Conservation (phyloP, 2,113 vertebrate genomes). For the Motacilla tschutschensis region DNA sequence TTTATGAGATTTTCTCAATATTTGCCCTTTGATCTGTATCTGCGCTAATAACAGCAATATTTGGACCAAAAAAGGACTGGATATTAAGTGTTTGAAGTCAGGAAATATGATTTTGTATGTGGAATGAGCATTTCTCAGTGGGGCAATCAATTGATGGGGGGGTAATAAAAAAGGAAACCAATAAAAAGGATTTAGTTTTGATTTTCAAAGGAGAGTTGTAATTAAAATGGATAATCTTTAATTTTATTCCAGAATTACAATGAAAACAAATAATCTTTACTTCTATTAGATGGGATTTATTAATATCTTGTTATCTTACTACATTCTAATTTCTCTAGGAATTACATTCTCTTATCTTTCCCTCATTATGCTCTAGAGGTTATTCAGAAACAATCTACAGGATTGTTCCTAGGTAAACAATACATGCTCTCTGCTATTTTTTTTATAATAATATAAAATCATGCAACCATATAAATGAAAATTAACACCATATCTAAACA, state of each 20-base stretch:
- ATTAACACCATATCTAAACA: not conserved
- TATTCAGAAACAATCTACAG: not conserved
- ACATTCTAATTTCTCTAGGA: not conserved
- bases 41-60: not conserved
- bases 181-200: not conserved
- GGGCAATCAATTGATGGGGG: not conserved
- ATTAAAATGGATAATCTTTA: not conserved
- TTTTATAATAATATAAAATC: not conserved
- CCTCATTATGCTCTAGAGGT: not conserved
- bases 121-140: not conserved
- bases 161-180: not conserved
- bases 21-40: not conserved
- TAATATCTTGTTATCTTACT: not conserved
- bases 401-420: not conserved
- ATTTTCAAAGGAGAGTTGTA: not conserved
- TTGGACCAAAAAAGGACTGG: not conserved
- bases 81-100: not conserved
- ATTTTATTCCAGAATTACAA: not conserved
- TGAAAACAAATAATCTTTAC: not conserved
- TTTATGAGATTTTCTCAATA: not conserved
- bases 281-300: not conserved
- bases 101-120: not conserved
- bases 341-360: not conserved
- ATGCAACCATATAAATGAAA: not conserved
- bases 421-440: not conserved